Percentiles rank a stretch among this genome's conserved stretches.
Conservation (phyloP, 2,888 invertebrate species). For the Orgyia antiqua region DNA sequence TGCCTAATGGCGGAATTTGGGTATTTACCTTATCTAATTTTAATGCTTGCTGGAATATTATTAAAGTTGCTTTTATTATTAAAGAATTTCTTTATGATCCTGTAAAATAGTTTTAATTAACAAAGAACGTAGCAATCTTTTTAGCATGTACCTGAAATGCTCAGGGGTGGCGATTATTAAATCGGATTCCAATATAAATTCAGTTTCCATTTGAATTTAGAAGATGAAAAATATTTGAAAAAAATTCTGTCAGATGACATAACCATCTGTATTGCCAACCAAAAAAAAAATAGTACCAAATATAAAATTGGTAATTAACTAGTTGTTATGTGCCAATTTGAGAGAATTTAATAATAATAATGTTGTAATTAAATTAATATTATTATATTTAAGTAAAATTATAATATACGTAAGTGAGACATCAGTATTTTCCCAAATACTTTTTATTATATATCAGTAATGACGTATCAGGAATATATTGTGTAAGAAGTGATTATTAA, state of each 20-base stretch:
- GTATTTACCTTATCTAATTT: too few relatives aligned
- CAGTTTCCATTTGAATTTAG: too few relatives aligned
- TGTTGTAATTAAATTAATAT: constrained; percentile 19
- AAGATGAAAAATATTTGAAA: too few relatives aligned
- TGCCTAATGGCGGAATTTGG: too few relatives aligned
- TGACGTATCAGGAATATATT: constrained; percentile 43
- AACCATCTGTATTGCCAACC: constrained; percentile 17
- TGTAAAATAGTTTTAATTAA: too few relatives aligned
- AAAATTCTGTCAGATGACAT: constrained; percentile 10
- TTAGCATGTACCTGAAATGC: too few relatives aligned
- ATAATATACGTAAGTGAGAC: constrained; percentile 33
- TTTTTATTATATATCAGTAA: constrained; percentile 35
- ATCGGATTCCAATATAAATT: too few relatives aligned
- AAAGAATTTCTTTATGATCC: too few relatives aligned
- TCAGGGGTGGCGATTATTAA: too few relatives aligned
- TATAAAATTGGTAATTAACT: constrained; percentile 29
- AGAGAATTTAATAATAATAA: constrained; percentile 62
- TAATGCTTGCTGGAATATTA: too few relatives aligned
- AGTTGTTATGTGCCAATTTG: constrained; percentile 58
- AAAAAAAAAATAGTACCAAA: constrained; percentile 24
- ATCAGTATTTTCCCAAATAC: constrained; percentile 46
- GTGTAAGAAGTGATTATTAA: constrained; percentile 22
- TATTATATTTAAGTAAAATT: constrained; percentile 16
- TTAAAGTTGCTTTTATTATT: too few relatives aligned
- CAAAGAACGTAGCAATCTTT: too few relatives aligned